Evolutionary conservation across 1,140 invertebrate genomes (phyloP).

Genomic region (Drosophila kepulauana): DNA sequence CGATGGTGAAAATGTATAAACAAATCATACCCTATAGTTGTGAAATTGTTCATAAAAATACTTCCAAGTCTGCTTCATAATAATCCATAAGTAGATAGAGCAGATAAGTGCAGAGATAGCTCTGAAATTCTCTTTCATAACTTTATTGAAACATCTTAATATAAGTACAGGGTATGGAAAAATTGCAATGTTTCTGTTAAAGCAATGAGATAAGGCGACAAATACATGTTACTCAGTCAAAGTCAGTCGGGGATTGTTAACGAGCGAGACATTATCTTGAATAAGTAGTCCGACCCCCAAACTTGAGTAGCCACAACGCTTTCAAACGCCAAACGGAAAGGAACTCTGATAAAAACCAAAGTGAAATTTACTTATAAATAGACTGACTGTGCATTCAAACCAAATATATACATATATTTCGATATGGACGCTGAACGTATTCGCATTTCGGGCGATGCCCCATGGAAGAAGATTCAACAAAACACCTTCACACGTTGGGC

Average conservation of each 20-base stretch:
- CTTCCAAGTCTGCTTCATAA: not conserved
- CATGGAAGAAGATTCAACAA: slow-evolving; percentile 97
- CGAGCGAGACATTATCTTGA: slow-evolving; percentile 2
- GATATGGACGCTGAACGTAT: slow-evolving; percentile 90
- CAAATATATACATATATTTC: no score
- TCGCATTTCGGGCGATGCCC: slow-evolving; percentile 94
- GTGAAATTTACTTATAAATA: not conserved
- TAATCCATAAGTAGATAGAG: no score
- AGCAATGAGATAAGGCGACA: slow-evolving; percentile 1
- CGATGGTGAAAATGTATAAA: not conserved
- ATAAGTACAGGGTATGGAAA: slow-evolving; percentile 1
- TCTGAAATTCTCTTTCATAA: not conserved
- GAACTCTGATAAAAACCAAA: slow-evolving; percentile 4
- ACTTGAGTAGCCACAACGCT: slow-evolving; percentile 3
- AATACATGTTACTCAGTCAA: slow-evolving; percentile 18
- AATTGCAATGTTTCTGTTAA: not conserved
- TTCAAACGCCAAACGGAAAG: slow-evolving; percentile 3
- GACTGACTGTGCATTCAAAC: not conserved
- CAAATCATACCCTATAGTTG: not conserved
- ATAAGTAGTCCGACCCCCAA: slow-evolving; percentile 1
- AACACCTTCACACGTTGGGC: slow-evolving; percentile 98
- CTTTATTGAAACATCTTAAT: not conserved
- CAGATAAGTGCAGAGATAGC: not conserved
- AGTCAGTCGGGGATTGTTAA: slow-evolving; percentile 9
- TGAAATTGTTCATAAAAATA: not conserved